These are phyloP conservation scores for Eilema sororculum DNA, from an alignment of 2,888 invertebrate genomes.

Conservation along the genomic window DNA sequence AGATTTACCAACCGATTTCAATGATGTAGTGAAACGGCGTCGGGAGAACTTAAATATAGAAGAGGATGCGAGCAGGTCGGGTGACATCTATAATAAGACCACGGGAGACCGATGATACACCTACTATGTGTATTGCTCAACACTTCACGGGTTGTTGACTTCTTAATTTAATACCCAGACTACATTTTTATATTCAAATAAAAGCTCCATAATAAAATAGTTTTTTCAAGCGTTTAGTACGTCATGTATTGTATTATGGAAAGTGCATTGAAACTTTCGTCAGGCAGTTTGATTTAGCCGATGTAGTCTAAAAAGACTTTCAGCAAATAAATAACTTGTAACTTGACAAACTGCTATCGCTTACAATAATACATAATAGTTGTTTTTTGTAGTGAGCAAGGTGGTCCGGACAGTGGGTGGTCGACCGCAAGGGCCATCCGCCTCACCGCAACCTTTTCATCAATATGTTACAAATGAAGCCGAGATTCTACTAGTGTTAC, in stretches of 20 bases:
- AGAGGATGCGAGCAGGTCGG: slow-evolving; percentile 85
- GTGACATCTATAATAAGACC: slow-evolving; percentile 87
- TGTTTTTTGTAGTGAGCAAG: slow-evolving; percentile 60
- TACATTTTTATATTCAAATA: slow-evolving; percentile 6
- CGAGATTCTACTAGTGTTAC: slow-evolving; percentile 47
- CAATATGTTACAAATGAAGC: slow-evolving; percentile 52
- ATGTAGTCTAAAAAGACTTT: slow-evolving; percentile 39
- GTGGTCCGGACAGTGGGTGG: slow-evolving; percentile 72
- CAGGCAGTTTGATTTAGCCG: slow-evolving; percentile 10
- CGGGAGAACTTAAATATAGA: slow-evolving; percentile 83
- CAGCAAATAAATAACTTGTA: slow-evolving; percentile 47
- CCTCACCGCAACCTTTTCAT: slow-evolving; percentile 46
- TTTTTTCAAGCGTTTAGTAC: slow-evolving; percentile 1
- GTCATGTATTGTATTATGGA: background rate
- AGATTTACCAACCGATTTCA: slow-evolving; percentile 63
- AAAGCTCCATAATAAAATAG: background rate
- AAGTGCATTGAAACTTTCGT: background rate
- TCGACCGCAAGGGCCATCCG: slow-evolving; percentile 64
- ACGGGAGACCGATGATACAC: slow-evolving; percentile 80
- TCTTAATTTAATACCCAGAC: slow-evolving; percentile 47
- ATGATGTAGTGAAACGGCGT: slow-evolving; percentile 69
- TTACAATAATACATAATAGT: slow-evolving; percentile 59
- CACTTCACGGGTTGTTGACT: slow-evolving; percentile 83
- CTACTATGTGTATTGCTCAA: slow-evolving; percentile 78
- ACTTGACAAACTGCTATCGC: slow-evolving; percentile 58